Evolutionary conservation across 2,113 vertebrate genomes (phyloP), one percentile per base, ranked within the genome.

Genomic region (Rhombomys opimus): DNA sequence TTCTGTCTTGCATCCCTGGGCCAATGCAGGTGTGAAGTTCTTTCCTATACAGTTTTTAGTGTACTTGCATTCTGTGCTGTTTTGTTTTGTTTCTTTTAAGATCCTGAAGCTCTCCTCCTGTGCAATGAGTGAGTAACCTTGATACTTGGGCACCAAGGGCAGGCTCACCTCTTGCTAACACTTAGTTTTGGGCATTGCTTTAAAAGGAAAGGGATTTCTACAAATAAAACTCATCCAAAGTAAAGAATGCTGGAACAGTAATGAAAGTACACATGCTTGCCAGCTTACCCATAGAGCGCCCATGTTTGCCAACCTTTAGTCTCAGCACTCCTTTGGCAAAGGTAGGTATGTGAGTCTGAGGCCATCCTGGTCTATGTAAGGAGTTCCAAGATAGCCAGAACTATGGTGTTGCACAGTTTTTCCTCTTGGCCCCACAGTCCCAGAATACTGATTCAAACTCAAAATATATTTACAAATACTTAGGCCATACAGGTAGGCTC

Each of bases 1-100:
- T 99, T 98, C 98, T 99, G 85, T 99, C 99, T 92, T 99, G 99
- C 97, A 99, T 99, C 97, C 99, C 99, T 17, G 99, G 99, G 61
- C 99, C 99, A 38, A 99, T 99, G 96, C 99, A 99, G 99, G 99
- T 99, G 94, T 85, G 35, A 61, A 96, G 18, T 95, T 27, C 87
- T 91, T 70, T 75, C 59, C 52, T 72, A 4, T 87, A 22, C 7
- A 87, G 91, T 96, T 67, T 72, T 91, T 46, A 54, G 63, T 46
- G 67, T 96, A 76, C 65, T 93, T 97, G 1, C 7, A 13, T 61
- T 73, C 61, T 96, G 46, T 84, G 52, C 9, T 92, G 1, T 57
- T 57, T 57, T 57, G 57, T 57, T 57, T 57, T 57, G 13, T 20
- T 59, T 82, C 87, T 88, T 96, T 68, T 88, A 75, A 52, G 52